A percentile compares a stretch with the other conserved stretches of the same genome.
Conservation (phyloP, 2,797 vertebrate species). For the Phoebastria nigripes region DNA sequence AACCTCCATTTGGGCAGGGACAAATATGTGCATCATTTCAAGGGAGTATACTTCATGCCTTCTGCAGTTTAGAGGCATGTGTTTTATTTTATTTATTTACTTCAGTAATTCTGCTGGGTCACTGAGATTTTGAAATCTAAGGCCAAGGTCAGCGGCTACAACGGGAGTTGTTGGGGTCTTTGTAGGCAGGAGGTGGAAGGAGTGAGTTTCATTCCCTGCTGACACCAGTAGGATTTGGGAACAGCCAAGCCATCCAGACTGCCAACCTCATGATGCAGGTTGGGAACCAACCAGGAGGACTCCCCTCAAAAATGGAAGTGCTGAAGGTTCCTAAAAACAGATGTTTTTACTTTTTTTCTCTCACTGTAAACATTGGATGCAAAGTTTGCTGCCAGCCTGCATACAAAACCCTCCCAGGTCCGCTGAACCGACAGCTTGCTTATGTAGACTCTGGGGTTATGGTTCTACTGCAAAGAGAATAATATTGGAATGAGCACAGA, state of each 20-base stretch:
- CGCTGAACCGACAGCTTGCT: neutral
- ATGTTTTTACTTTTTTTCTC: neutral
- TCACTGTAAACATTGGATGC: neutral
- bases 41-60: neutral
- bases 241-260: neutral
- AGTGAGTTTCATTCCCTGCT: neutral
- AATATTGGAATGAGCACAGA: neutral
- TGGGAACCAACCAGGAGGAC: neutral
- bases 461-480: neutral
- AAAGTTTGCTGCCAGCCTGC: neutral
- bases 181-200: slow-evolving; percentile 16
- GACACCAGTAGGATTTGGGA: neutral
- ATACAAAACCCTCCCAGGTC: neutral
- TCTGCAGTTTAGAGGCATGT: neutral
- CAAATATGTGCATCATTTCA: neutral
- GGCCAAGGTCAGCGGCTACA: neutral
- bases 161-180: neutral
- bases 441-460: neutral
- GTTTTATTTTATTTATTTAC: neutral
- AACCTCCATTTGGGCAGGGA: neutral
- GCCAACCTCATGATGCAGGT: neutral
- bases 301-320: neutral
- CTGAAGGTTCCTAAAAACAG: neutral
- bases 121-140: slow-evolving; percentile 28
- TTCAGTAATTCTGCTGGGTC: neutral